phyloP scores from a whole-genome alignment of 2,113 vertebrate species.

The Seriola aureovittata region DNA sequence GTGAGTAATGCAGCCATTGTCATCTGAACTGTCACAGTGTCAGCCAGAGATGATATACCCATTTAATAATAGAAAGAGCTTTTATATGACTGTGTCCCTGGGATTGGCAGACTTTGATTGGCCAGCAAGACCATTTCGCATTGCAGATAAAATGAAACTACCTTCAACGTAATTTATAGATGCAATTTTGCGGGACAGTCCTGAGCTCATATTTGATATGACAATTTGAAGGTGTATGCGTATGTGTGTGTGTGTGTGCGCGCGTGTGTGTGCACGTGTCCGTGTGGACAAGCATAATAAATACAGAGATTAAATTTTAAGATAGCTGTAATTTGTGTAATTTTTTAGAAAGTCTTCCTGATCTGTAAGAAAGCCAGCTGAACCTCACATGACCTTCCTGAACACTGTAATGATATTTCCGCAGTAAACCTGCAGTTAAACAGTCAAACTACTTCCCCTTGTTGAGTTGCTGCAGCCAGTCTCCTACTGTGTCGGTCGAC shows the following conservation, averaged over 20 bases:
- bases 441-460: background rate
- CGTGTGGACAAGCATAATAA: slow-evolving; percentile 43
- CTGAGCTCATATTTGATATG: slow-evolving; percentile 71
- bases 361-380: slow-evolving; percentile 20
- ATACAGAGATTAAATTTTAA: slow-evolving; percentile 47
- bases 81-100: slow-evolving; percentile 72
- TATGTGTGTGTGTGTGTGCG: slow-evolving; percentile 14
- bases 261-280: background rate
- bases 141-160: slow-evolving; percentile 82
- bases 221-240: slow-evolving; percentile 34
- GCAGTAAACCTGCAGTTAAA: background rate
- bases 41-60: slow-evolving; percentile 76
- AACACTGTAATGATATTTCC: slow-evolving; percentile 8
- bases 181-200: slow-evolving; percentile 75
- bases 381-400: slow-evolving; percentile 12
- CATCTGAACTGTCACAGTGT: slow-evolving; percentile 65
- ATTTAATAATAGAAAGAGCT: slow-evolving; percentile 83
- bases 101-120: slow-evolving; percentile 79
- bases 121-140: slow-evolving; percentile 68
- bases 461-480: background rate
- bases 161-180: slow-evolving; percentile 80
- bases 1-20: slow-evolving; percentile 69
- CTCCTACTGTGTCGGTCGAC: slow-evolving; percentile 18
- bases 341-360: slow-evolving; percentile 10
- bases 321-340: slow-evolving; percentile 9